Evolutionary conservation across 2,797 vertebrate species (phyloP).

Genomic region (Carcharodon carcharias): DNA sequence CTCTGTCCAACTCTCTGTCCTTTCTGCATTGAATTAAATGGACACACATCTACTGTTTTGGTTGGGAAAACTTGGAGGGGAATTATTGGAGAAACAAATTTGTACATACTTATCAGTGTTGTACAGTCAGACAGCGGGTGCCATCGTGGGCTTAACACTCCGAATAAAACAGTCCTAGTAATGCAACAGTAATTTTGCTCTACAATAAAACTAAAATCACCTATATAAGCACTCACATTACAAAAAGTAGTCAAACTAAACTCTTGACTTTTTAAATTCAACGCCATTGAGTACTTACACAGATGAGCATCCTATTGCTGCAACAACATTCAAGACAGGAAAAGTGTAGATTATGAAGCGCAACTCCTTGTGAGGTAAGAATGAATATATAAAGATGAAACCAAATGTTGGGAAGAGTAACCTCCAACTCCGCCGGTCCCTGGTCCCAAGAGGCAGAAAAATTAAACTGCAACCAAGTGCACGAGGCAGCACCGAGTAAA

Average conservation of each 20-base stretch:
- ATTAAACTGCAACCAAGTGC: constrained; percentile 75
- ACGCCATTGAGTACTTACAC: constrained; percentile 61
- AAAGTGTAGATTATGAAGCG: constrained; percentile 91
- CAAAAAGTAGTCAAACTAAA: neutral
- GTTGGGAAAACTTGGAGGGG: neutral
- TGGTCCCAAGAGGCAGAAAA: constrained; percentile 76
- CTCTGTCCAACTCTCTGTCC: neutral
- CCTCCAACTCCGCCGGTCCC: constrained; percentile 67
- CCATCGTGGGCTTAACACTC: neutral
- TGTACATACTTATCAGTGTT: neutral
- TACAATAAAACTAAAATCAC: neutral
- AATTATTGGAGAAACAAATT: neutral
- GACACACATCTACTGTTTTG: neutral
- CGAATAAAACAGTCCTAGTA: neutral
- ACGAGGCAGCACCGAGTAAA: constrained; percentile 86
- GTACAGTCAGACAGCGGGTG: neutral
- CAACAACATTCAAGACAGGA: constrained; percentile 76
- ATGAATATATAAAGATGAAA: constrained; percentile 84
- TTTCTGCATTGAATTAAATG: neutral
- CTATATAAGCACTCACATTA: neutral
- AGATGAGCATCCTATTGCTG: constrained; percentile 77
- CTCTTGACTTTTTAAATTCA: neutral
- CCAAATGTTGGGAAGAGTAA: constrained; percentile 68
- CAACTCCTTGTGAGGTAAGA: constrained; percentile 92
- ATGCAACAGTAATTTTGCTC: neutral